phyloP scores from a whole-genome alignment of 2,888 invertebrate species.

The Scrobipalpa atriplicella region DNA sequence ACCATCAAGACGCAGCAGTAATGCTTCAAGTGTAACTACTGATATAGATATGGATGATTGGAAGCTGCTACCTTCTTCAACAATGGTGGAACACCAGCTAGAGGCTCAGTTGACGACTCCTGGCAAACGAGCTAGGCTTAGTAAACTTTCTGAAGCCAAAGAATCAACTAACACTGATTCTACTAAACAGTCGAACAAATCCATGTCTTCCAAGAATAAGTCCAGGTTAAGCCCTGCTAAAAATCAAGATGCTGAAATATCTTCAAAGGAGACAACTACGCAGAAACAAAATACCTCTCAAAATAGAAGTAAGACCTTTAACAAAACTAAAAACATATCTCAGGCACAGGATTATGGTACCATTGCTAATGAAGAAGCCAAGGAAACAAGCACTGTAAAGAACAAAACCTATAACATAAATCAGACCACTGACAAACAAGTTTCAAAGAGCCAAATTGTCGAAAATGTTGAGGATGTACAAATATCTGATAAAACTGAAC shows the following conservation, averaged over 20 bases:
- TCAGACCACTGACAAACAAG: background rate
- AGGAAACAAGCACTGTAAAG: constrained; percentile 5
- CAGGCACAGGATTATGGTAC: background rate
- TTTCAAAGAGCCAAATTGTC: background rate
- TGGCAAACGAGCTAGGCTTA: constrained; percentile 52
- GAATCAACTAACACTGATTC: constrained; percentile 42
- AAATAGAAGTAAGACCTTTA: background rate
- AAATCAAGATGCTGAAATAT: background rate
- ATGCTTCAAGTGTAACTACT: constrained; percentile 52
- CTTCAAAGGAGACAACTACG: background rate
- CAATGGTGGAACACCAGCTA: constrained; percentile 68
- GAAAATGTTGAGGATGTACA: background rate
- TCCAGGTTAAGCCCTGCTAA: constrained; percentile 34
- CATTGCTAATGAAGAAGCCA: background rate
- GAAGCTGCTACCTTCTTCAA: constrained; percentile 71
- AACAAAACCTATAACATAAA: background rate
- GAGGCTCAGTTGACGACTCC: constrained; percentile 52
- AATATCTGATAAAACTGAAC: background rate
- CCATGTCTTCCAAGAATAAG: constrained; percentile 42
- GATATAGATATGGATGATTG: constrained; percentile 73
- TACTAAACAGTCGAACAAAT: constrained; percentile 44
- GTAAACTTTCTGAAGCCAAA: constrained; percentile 51
- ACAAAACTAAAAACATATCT: background rate
- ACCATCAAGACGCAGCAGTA: constrained; percentile 39
- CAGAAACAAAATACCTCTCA: constrained; percentile 2